Base-by-base conservation (phyloP, 2,113 vertebrate species). In the Dinomys branickii region DNA sequence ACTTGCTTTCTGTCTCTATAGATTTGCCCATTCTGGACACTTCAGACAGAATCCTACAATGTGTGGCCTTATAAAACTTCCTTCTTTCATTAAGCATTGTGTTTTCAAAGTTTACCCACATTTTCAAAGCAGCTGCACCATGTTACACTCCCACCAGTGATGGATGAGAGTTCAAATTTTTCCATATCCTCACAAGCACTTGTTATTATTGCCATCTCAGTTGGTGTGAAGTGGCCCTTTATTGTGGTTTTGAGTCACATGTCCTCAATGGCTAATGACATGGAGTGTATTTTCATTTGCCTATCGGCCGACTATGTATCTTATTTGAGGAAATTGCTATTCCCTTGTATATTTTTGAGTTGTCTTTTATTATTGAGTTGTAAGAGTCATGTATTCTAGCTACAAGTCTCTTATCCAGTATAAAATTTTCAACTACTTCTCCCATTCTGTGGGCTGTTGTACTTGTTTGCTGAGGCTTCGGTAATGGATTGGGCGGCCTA, bases 291-390 rank as follows among this genome's bases (percentile, higher is more conserved):
- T 91, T 77, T 82, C 35, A 71, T 38, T 5, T 69, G 50, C 26
- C n/a, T 83, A 20, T 52, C 67, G 58, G 30, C 9, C 47, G 77
- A 20, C 56, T 92, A 14, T 20, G 1, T 75, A 58, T 63, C 59
- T 89, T 54, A 69, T 81, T 95, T 63, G 56, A 28, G 61, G 61
- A 95, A 90, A 58, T 83, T 16, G 33, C 35, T 93, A 17, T 77
- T 75, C 16, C 59, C 56, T 95, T n/a, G 58, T 10, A n/a, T 19
- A 65, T 24, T 85, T 91, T 71, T 71, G 90, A 92, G 13, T 94
- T 78, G 44, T 58, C 54, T 90, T 84, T 80, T 56, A 47, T 65
- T 69, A 85, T 63, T 89, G 83, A 75, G 17, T 82, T 91, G 12
- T 58, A 93, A 56, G 73, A 80, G 3, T 94, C 56, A 63, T 30